Base-by-base conservation (phyloP, 2,113 vertebrate species). In the Paraplagusia blochii region DNA sequence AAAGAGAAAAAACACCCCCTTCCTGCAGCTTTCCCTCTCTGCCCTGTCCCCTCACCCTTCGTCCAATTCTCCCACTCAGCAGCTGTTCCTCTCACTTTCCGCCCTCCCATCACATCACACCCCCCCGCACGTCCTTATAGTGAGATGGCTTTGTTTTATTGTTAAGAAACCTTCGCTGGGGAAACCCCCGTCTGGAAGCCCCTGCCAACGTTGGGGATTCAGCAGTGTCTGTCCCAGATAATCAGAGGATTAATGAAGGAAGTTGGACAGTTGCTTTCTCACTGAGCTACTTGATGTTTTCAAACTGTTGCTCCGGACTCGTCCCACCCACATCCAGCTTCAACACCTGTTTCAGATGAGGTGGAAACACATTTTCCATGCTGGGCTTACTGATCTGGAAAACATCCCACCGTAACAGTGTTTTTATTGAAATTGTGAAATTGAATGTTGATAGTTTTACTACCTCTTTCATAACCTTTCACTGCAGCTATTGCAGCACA, bases 1-100 rank as follows among this genome's bases (percentile, higher is more conserved):
- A 83, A 77, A 76, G 69, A 69, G 61, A 77, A 44, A 54, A 19
- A 14, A 7, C 38, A 51, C 58, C 46, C 45, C 40, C 55, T 36
- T 64, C 55, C 69, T 62, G 15, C 16, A 11, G 59, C 60, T 34
- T 76, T 68, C 61, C 36, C 60, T 63, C 38, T 55, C 53, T 59
- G 49, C 59, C 8, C 6, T 3, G 7, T 29, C 39, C 50, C 59
- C 66, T n/a, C 49, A 50, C 48, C 58, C 68, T 12, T 13, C 48
- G 50, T 53, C 72, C 60, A 50, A 16, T 55, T 64, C 66, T 77
- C 65, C 84, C 80, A 83, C 77, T 76, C 82, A 74, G 82, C 86
- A 88, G 85, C 88, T 89, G 86, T 87, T 87, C 72, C 81, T 85
- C 85, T 86, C 72, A 80, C 82, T 87, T 81, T 83, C 72, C 47